Evolutionary conservation across 2,113 vertebrate species (phyloP), one percentile per base, ranked within the genome.

Genomic region (Smithornis capensis): DNA sequence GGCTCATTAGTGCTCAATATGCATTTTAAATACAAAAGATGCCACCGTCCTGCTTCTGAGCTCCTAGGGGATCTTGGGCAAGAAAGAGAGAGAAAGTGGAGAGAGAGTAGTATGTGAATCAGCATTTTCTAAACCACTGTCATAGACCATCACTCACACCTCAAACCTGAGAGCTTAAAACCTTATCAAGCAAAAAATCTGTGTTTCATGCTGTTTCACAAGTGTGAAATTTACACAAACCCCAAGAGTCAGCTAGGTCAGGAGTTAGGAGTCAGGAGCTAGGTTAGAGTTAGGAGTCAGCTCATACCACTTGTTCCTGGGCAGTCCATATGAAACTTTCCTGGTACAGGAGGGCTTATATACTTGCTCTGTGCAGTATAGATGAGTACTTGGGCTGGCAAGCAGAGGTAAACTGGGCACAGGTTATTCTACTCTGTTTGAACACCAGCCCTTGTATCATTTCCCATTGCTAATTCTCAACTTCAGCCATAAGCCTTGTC

Each of bases 301-400:
- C 27, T 79, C 1, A 1, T 35, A 24, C 4, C 27, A 8, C 53
- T 65, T 65, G 9, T 10, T 83, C 14, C 23, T 47, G 37, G 80
- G 45, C 29, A 59, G 35, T 38, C 25, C 33, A 1, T 62, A 10
- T 17, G 33, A 50, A 86, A n/a, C 22, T 2, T 38, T 60, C 17
- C 33, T 25, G 15, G 2, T 23, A 21, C 8, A n/a, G 35, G 45
- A 81, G 10, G 1, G 7, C n/a, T n/a, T 14, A 3, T 6, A 4
- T 50, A 10, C 35, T 7, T 19, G 24, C 19, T 62, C 24, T 79
- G 15, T 45, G 50, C 28, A 38, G 14, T 15, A 37, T 3, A 8
- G 27, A 9, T 6, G 24, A 23, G 71, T 62, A 31, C 29, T 73
- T 31, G 15, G 70, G 19, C n/a, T 82, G 65, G 63, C 23, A 74